Base-by-base conservation (phyloP, 2,797 vertebrate species). In the Schizopygopsis malacanthus region DNA sequence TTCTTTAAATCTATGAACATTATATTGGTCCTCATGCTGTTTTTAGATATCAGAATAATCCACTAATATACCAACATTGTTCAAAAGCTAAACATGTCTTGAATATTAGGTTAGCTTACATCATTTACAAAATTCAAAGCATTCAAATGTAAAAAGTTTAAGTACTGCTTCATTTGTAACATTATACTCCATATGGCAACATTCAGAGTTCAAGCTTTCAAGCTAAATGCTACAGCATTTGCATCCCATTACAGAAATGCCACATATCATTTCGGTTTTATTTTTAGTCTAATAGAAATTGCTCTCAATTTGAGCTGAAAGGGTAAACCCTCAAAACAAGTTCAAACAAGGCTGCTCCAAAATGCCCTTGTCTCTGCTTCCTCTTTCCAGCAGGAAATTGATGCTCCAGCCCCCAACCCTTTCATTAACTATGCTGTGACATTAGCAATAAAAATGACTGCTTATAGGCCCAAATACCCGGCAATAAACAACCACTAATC, bases 401-500 rank as follows among this genome's bases (percentile, higher is more conserved):
- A 77, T 75, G 18, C 75, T 85, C 54, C 25, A 56, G 54, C 56
- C 43, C 45, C 50, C 71, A 83, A 77, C 39, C 79, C 71, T 85
- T 88, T 87, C 82, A 89, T 90, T 89, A 86, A 61, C 76, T 71
- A 73, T 15, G 18, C 65, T 50, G 75, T 50, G 16, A 87, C 84
- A 82, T 43, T 85, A 77, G 69, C 41, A 76, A 83, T 82, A 61
- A 76, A 87, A 88, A 90, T 86, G 76, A 85, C 71, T 78, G 84
- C 61, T 72, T 87, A 67, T 43, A 63, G 54, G 67, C 50, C 41
- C 76, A 83, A 87, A 86, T 75, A 78, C 61, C 78, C 86, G 41
- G 56, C 63, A 88, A 83, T 85, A 83, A 85, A 89, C 82, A 87
- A 78, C 65, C 59, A 71, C 86, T 87, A 87, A 86, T 77, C 80